These are phyloP conservation scores for Leptinotarsa peninsularis DNA, from an alignment of 2,888 invertebrate genomes.

Conservation along the genomic window DNA sequence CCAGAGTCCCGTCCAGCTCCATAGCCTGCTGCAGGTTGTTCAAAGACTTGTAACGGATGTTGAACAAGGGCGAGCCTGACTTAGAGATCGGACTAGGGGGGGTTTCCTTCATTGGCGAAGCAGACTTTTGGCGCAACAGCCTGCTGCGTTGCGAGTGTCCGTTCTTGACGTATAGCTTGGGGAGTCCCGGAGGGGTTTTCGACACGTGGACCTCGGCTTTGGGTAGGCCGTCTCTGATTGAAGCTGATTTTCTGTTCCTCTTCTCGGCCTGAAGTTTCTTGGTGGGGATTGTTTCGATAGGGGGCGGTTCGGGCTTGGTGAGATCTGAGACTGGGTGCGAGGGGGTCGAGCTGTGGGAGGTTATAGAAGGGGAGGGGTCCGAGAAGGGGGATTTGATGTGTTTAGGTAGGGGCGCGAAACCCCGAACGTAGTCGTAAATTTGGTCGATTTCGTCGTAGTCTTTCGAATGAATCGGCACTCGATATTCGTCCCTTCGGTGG, in stretches of 20 bases:
- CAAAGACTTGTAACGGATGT: conserved; percentile 78
- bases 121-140: conserved; percentile 78
- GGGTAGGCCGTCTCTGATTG: conserved; percentile 65
- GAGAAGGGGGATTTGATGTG: conserved; percentile 77
- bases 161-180: conserved; percentile 85
- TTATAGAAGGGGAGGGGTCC: conserved; percentile 66
- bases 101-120: conserved; percentile 78
- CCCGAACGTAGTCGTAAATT: conserved; percentile 95
- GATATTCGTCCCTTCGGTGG: conserved; percentile 72
- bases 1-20: conserved; percentile 81
- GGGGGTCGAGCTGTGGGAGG: conserved; percentile 66
- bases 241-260: conserved; percentile 77
- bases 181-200: conserved; percentile 72
- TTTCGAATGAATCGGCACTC: conserved; percentile 73
- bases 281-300: conserved; percentile 91
- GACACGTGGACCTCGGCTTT: conserved; percentile 62
- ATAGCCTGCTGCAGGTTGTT: conserved; percentile 81
- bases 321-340: conserved; percentile 60
- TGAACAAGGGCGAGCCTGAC: conserved; percentile 81
- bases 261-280: conserved; percentile 82
- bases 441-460: conserved; percentile 97
- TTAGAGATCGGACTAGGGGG: conserved; percentile 76
- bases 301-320: conserved; percentile 88
- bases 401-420: conserved; percentile 90
- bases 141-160: conserved; percentile 75